Base-by-base conservation (phyloP, 2,888 invertebrate genomes). In the Euplexia lucipara region DNA sequence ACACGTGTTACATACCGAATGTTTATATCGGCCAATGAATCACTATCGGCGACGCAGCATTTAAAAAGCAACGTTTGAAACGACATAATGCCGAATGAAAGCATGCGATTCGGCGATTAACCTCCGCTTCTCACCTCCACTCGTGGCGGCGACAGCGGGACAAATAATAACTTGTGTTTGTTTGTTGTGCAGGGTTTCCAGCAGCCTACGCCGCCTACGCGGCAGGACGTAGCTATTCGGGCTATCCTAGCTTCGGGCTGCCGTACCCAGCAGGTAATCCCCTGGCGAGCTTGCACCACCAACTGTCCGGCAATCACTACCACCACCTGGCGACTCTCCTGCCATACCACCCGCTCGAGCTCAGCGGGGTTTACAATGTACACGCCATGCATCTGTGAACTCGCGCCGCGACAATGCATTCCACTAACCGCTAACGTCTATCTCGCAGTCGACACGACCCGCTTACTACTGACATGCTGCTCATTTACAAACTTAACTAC, bases 181-280 rank as follows among this genome's bases (percentile, higher is more conserved):
- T 94, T 94, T 92, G 91, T 93, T 94, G 85, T 81, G 78, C 97
- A 98, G 98, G 98, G 96, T 98, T 98, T 95, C 98, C 98, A 96
- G 98, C 98, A 95, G 98, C 98, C 90, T 98, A 98, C 96, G 98
- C 98, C 96, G 98, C 98, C 92, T 98, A 98, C 96, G 98, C 98
- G 96, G 98, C 98, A 94, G 98, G 98, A 95, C 98, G 98, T 96
- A 98, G 98, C 95, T 99, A 98, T 96, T 98, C 98, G 96, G 98
- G 98, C 96, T 98, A 98, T 97, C 98, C 98, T 96, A 98, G 98
- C 97, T 98, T 98, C 97, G 98, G 98, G 97, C 98, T 99, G 96
- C 98, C 98, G 95, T 98, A 98, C 96, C 98, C 98, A 94, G 98
- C 98, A 98, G 98, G 98, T 98, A 98, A 98, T 97, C 95, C 97